Conservation (phyloP, 2,888 invertebrate genomes). For the Chaitophorus viminalis region DNA sequence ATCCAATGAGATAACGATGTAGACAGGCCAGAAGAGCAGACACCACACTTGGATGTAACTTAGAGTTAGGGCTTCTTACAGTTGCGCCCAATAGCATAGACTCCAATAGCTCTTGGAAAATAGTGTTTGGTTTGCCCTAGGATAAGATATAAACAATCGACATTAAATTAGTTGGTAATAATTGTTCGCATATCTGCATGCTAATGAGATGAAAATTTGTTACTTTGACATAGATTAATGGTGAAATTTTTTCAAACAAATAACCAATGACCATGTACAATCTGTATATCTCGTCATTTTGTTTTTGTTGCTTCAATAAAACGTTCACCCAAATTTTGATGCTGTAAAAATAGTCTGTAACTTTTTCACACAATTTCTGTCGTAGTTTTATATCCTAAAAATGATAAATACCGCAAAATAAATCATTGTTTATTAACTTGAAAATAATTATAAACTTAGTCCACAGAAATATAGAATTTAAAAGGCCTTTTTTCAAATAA, state of each 20-base stretch:
- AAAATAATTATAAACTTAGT: neutral
- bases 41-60: slow-evolving; percentile 67
- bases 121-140: slow-evolving; percentile 67
- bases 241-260: slow-evolving; percentile 65
- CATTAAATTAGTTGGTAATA: neutral
- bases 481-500: too few relatives aligned
- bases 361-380: slow-evolving; percentile 64
- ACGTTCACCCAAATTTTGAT: slow-evolving; percentile 65
- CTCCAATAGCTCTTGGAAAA: slow-evolving; percentile 70
- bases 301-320: slow-evolving; percentile 64
- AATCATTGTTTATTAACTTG: neutral
- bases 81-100: slow-evolving; percentile 70
- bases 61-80: slow-evolving; percentile 69
- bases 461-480: too few relatives aligned
- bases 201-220: neutral
- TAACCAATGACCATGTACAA: slow-evolving; percentile 65
- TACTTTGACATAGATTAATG: slow-evolving; percentile 66
- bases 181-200: neutral
- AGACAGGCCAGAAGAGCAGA: slow-evolving; percentile 70
- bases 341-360: slow-evolving; percentile 65
- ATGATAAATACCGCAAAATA: slow-evolving; percentile 8
- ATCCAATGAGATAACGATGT: slow-evolving; percentile 70
- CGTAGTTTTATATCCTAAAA: slow-evolving; percentile 65
- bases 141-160: slow-evolving; percentile 7
- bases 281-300: slow-evolving; percentile 64